Conservation (phyloP, 2,113 vertebrate species). For the Scopus umbretta region DNA sequence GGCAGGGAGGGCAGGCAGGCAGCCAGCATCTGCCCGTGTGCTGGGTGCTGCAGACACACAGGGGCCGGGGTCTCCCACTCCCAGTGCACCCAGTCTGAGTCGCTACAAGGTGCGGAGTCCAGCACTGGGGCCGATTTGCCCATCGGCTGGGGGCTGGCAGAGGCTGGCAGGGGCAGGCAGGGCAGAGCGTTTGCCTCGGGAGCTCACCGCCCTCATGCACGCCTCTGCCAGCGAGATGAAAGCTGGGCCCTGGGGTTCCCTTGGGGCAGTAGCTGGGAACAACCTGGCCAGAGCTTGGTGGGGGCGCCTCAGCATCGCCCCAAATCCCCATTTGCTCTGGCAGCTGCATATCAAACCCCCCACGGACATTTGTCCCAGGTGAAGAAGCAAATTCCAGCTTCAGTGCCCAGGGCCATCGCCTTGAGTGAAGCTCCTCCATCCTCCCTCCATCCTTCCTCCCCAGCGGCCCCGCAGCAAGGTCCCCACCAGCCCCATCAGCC, state of each 20-base stretch:
- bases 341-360: neutral
- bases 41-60: neutral
- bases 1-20: neutral
- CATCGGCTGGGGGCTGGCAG: neutral
- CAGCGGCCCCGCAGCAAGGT: rapidly evolving
- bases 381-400: neutral
- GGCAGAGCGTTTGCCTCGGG: neutral
- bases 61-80: neutral
- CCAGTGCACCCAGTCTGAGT: neutral
- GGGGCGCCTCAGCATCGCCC: neutral
- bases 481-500: neutral
- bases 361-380: rapidly evolving
- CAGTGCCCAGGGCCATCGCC: neutral
- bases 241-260: neutral
- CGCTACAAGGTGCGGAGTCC: rapidly evolving
- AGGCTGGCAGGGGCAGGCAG: neutral
- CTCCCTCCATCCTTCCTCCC: neutral
- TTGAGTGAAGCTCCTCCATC: neutral
- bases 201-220: neutral
- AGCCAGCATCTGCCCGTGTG: neutral
- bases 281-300: rapidly evolving
- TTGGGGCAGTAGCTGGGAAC: neutral
- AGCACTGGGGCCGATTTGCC: rapidly evolving
- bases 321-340: rapidly evolving
- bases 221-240: neutral